These are phyloP conservation scores for Eupelmus urozonus DNA, from an alignment of 2,888 invertebrate species.

Conservation along the genomic window DNA sequence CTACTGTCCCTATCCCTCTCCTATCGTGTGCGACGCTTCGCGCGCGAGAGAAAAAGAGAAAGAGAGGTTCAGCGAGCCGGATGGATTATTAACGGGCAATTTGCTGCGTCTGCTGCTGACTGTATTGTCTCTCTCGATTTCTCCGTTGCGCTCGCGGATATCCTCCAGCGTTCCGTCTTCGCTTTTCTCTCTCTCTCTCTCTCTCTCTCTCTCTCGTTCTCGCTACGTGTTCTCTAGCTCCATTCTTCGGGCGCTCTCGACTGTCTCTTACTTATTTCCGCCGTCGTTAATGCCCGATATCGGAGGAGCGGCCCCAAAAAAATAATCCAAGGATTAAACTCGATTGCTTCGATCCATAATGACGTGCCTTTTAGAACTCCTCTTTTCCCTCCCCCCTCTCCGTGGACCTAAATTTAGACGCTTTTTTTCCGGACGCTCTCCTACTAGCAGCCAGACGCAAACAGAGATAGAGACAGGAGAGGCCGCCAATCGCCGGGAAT, in stretches of 20 bases:
- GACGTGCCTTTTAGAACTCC: constrained; percentile 37
- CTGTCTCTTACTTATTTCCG: constrained; percentile 62
- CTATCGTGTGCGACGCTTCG: no score
- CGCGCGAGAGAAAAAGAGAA: constrained; percentile 43
- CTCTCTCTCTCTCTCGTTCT: constrained; percentile 44
- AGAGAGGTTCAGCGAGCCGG: constrained; percentile 64
- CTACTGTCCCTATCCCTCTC: no score
- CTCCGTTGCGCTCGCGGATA: background rate
- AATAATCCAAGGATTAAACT: constrained; percentile 56
- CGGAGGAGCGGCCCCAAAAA: constrained; percentile 53
- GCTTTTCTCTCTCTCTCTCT: constrained; percentile 9
- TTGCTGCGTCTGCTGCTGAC: constrained; percentile 76
- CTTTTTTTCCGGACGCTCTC: constrained; percentile 9
- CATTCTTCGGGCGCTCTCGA: constrained; percentile 59
- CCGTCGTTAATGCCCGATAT: constrained; percentile 62
- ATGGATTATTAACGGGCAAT: constrained; percentile 77
- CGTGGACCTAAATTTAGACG: constrained; percentile 41
- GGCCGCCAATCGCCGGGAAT: constrained; percentile 49
- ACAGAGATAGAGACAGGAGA: constrained; percentile 20
- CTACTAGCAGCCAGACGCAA: constrained; percentile 13
- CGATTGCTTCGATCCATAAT: constrained; percentile 55
- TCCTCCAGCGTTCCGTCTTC: background rate
- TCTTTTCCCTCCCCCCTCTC: no score
- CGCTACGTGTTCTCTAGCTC: constrained; percentile 56
- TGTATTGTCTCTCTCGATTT: constrained; percentile 71